phyloP scores from a whole-genome alignment of 1,140 invertebrate genomes.

The Ostrea edulis region DNA sequence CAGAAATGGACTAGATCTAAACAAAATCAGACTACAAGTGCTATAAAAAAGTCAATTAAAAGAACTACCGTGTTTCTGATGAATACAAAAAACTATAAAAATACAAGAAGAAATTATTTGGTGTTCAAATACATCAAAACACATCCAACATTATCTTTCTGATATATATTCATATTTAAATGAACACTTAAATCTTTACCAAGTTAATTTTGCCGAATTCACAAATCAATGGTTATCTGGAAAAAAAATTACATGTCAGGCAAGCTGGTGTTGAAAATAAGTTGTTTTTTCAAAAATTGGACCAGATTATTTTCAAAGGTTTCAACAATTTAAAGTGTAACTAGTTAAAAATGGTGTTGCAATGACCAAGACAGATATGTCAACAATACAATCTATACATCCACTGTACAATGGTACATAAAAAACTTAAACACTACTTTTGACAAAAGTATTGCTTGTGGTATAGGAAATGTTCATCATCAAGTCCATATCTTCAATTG shows the following conservation, averaged over 20 bases:
- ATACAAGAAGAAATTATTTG: background rate
- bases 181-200: too few species aligned
- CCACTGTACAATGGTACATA: background rate
- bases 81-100: background rate
- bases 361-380: background rate
- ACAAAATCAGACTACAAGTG: background rate
- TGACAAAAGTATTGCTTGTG: too few species aligned
- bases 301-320: too few species aligned
- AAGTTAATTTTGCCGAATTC: too few species aligned
- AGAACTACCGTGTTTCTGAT: background rate
- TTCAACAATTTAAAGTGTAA: too few species aligned
- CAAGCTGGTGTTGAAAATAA: too few species aligned
- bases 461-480: background rate
- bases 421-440: background rate
- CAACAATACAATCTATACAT: background rate
- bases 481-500: background rate
- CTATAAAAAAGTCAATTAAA: background rate
- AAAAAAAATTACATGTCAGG: too few species aligned
- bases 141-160: background rate
- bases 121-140: background rate
- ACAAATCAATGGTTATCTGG: too few species aligned
- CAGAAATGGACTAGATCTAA: background rate
- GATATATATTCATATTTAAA: too few species aligned
- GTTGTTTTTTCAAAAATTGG: too few species aligned
- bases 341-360: background rate